Percentiles rank a stretch among this genome's conserved stretches.
phyloP scores from a whole-genome alignment of 2,888 invertebrate genomes.

The Nasonovia ribisnigri region DNA sequence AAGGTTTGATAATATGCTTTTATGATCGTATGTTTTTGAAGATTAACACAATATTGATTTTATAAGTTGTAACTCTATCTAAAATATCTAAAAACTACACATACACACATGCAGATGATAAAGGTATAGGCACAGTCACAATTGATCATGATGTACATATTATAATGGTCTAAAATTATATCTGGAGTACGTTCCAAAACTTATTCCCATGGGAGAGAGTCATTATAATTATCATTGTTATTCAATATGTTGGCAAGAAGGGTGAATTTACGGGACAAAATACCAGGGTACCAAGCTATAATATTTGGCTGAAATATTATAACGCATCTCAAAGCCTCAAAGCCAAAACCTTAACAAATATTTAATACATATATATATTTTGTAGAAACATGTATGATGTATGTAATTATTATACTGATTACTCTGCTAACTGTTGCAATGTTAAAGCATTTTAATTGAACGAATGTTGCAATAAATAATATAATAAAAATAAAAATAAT shows the following conservation, averaged over 20 bases:
- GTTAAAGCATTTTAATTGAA: background rate
- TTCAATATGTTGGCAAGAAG: slow-evolving; percentile 10
- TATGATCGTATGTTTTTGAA: background rate
- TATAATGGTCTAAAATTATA: slow-evolving; percentile 5
- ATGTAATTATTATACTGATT: background rate
- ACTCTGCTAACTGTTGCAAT: background rate
- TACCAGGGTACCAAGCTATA: background rate
- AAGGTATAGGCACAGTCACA: background rate
- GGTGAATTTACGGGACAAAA: background rate
- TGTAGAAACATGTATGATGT: background rate
- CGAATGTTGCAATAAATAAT: background rate
- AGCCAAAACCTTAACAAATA: background rate
- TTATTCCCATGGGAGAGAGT: slow-evolving; percentile 12
- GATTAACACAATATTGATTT: background rate
- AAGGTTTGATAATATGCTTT: too few relatives aligned
- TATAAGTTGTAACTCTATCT: background rate
- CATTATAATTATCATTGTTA: slow-evolving; percentile 22
- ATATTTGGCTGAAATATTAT: slow-evolving; percentile 14
- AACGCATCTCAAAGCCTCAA: background rate
- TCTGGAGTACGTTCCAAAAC: background rate
- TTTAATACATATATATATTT: background rate
- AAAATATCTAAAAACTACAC: background rate
- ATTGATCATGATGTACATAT: background rate
- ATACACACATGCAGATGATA: too few relatives aligned
- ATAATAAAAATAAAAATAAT: background rate